Evolutionary conservation across 2,888 invertebrate genomes (phyloP), one percentile per base, ranked within the genome.

Genomic region (Meghimatium bilineatum): DNA sequence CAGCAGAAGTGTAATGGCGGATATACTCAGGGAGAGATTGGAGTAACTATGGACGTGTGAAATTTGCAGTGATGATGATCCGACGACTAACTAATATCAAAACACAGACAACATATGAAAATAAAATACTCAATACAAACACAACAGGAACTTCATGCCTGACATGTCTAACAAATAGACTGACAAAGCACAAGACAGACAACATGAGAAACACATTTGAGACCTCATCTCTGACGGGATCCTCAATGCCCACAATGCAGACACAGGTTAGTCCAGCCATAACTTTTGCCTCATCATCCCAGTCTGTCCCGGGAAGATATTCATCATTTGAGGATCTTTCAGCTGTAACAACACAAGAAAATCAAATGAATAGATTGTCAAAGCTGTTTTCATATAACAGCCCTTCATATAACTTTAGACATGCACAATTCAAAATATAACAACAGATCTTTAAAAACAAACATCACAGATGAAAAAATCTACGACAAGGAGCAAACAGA

Each of bases 241-340:
- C 99, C 95, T 99, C 98, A 93, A 99, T 99, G 88, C 99, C 99
- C 88, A 99, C 98, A 87, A 99, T 97, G 93, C 97, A 97, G 87
- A 99, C 94, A 94, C 98, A 98, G 82, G 99, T 99, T 89, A 99
- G 95, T 94, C 98, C 97, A 92, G 96, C 96, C 89, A 97, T 97
- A 88, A 98, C 97, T 92, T 96, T 96, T 85, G 97, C 97, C 93
- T 99, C 99, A 92, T 99, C 97, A 38, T 99, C 99, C 99, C 94
- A 94, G 94, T 98, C 97, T 17, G 91, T 91, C 3, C 87, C 89
- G 34, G 89, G 90, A 52, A 90, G 89, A 20, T 81, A 67, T 34
- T 87, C 97, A 95, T 98, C 96, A 95, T 98, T 98, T 86, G 97
- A 96, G 89, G 97, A 97, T 44, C 97, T 96, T 94, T 97, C 97